A percentile compares a stretch with the other conserved stretches of the same genome.
These are phyloP conservation scores for Actinostola sp. DNA, from an alignment of 92 coral and sea anemone species.

Conservation along the genomic window DNA sequence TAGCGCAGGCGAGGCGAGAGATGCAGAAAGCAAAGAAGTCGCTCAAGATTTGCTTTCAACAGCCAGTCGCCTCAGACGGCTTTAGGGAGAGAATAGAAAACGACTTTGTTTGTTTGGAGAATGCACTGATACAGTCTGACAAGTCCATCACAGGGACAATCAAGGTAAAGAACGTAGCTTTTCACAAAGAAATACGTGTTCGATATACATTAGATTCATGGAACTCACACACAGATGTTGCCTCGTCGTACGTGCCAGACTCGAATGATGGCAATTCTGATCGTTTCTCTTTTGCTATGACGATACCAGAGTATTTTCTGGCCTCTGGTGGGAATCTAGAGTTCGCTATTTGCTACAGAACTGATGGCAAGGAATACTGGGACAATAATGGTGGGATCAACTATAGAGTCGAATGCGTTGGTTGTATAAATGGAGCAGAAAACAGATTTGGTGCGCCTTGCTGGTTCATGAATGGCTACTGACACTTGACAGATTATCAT, in stretches of 20 bases:
- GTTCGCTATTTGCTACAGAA: slow-evolving; percentile 83
- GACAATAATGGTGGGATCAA: slow-evolving; percentile 87
- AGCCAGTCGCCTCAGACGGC: slow-evolving; percentile 79
- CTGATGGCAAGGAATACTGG: slow-evolving; percentile 91
- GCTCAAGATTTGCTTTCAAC: slow-evolving; percentile 76
- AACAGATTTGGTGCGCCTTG: neutral
- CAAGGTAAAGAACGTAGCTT: slow-evolving; percentile 92
- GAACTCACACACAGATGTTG: slow-evolving; percentile 68
- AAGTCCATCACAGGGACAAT: slow-evolving; percentile 92
- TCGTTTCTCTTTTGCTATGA: slow-evolving; percentile 92
- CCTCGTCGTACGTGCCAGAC: slow-evolving; percentile 80
- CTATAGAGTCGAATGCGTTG: slow-evolving; percentile 82
- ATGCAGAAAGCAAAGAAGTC: slow-evolving; percentile 76
- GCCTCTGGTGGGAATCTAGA: slow-evolving; percentile 82
- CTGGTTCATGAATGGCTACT: neutral
- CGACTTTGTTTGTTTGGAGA: slow-evolving; percentile 83
- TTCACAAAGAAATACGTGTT: slow-evolving; percentile 69
- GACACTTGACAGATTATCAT: too few species aligned
- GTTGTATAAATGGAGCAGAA: slow-evolving; percentile 26
- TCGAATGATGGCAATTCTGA: slow-evolving; percentile 90
- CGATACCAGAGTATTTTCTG: slow-evolving; percentile 83
- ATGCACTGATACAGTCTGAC: slow-evolving; percentile 80
- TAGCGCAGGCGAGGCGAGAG: slow-evolving; percentile 66
- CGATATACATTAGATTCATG: slow-evolving; percentile 82
- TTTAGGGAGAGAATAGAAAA: slow-evolving; percentile 72